Evolutionary conservation across 30 jellyfish, hydroid and myxozoan genomes (phyloP), one percentile per base, ranked within the genome.

Genomic region (Rhopilema esculentum): DNA sequence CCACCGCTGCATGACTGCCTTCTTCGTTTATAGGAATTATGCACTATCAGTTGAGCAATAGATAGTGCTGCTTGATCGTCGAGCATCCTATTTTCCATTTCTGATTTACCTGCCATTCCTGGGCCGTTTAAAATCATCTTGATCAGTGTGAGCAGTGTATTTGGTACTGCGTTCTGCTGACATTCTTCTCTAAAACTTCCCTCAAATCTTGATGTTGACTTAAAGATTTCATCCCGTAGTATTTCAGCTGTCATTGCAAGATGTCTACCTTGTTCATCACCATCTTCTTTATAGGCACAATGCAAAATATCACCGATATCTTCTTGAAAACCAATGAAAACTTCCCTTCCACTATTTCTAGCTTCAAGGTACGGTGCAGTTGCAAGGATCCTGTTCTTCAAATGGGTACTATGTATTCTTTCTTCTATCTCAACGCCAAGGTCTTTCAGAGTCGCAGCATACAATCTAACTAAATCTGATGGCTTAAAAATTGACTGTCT

Each of bases 21-120:
- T 77, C 77, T 77, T 31, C 87, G 87, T 31, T 77, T 77, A 77
- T 31, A 77, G 52, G 87, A 77, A 62, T 80, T 80, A 63, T 53
- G 66, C 66, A 80, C 90, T 61, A 80, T 63, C 81, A 80, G 27
- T 84, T 80, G 90, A 24, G 90, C 29, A 80, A 80, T 64, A 61
- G 90, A 27, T 21, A 80, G 69, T 62, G 66, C 29, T 80, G 90
- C 90, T 80, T 80, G 90, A 80, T 80, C 66, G 65, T 80, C 68
- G 66, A 84, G 66, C 49, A 80, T 17, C 83, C 27, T 28, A 61
- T 62, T 61, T 16, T 61, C 30, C 82, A 53, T 80, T 80, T 63
- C 50, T 61, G 82, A n/a, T 20, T 40, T 40, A 40, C 57, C 57
- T 40, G 57, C 57, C 29, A 61, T 27, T 53, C 32, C 82, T 26